These are phyloP conservation scores for Papilio demoleus DNA, from an alignment of 2,888 invertebrate genomes.

Conservation along the genomic window DNA sequence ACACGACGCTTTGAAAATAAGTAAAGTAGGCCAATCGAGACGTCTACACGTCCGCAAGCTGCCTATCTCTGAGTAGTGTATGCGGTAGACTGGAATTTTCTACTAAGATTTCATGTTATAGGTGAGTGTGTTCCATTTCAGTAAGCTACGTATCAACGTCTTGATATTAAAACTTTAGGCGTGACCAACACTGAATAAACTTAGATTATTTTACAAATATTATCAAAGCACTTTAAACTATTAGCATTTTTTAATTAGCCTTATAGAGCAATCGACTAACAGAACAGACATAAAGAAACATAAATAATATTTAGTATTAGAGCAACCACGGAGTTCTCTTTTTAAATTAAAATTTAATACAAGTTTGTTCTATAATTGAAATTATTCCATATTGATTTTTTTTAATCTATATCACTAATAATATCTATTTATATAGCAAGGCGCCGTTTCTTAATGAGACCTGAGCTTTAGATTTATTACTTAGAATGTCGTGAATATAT, in stretches of 20 bases:
- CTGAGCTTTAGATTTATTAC: conserved; percentile 21
- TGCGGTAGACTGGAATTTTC: background rate
- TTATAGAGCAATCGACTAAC: too few relatives aligned
- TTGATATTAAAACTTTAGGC: background rate
- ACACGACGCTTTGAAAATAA: conserved; percentile 4
- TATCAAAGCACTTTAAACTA: too few relatives aligned
- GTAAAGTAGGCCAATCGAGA: conserved; percentile 8
- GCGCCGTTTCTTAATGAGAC: conserved; percentile 13
- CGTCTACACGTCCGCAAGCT: conserved; percentile 2
- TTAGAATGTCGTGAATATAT: background rate
- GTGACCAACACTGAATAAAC: background rate
- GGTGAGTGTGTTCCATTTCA: background rate
- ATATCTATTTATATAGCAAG: too few relatives aligned
- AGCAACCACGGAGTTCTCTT: too few relatives aligned
- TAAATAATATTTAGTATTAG: too few relatives aligned
- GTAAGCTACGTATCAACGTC: background rate
- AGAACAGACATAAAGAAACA: too few relatives aligned
- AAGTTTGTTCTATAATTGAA: background rate
- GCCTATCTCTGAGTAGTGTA: background rate
- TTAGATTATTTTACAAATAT: too few relatives aligned
- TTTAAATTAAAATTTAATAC: background rate
- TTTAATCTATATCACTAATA: too few relatives aligned
- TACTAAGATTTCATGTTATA: background rate
- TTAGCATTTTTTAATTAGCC: too few relatives aligned
- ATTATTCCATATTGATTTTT: too few relatives aligned